Conservation (phyloP, 2,113 vertebrate species). For the Brienomyrus brachyistius region DNA sequence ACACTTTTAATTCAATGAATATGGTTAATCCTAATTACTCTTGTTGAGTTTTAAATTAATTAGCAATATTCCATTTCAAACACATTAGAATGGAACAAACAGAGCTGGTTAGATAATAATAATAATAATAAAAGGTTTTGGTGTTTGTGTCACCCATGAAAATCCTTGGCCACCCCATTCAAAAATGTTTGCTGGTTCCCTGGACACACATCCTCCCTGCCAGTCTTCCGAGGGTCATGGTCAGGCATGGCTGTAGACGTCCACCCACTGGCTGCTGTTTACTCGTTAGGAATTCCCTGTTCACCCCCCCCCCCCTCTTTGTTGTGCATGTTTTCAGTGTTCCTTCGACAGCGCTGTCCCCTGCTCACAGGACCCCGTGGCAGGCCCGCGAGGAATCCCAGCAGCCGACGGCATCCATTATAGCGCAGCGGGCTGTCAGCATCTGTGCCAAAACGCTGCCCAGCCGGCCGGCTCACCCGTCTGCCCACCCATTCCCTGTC, state of each 20-base stretch:
- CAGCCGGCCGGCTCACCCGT: not conserved
- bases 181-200: not conserved
- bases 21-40: not conserved
- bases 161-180: not conserved
- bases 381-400: not conserved
- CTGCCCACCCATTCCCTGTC: conserved; percentile 4
- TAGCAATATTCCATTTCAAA: not conserved
- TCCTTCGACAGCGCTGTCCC: not conserved
- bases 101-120: not conserved
- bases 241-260: not conserved
- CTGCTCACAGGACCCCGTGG: not conserved
- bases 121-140: not conserved
- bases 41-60: not conserved
- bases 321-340: not conserved
- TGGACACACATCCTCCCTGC: not conserved
- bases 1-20: not conserved
- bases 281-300: not conserved
- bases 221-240: not conserved
- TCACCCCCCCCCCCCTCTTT: not conserved
- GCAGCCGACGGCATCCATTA: not conserved
- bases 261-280: not conserved
- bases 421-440: not conserved
- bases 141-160: not conserved
- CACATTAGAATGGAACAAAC: not conserved
- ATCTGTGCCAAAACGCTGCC: not conserved